Conservation (phyloP, 2,113 vertebrate species). For the Castor canadensis region DNA sequence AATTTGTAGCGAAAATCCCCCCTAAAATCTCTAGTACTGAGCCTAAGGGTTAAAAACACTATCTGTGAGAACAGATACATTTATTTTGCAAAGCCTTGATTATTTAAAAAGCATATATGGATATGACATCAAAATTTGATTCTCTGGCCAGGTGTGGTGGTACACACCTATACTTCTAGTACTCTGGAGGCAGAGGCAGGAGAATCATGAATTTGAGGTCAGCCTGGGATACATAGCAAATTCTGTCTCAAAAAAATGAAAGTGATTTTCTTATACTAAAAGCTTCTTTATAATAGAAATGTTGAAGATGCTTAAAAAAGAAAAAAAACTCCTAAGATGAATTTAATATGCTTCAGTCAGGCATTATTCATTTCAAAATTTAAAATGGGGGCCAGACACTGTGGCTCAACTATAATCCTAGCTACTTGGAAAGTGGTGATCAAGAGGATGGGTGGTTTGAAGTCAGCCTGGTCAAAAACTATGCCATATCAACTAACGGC, state of each 20-base stretch:
- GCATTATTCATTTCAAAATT: neutral
- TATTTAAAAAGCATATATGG: neutral
- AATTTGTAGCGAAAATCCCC: neutral
- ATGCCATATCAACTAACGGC: too few relatives aligned
- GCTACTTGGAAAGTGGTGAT: too few relatives aligned
- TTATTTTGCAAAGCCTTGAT: neutral
- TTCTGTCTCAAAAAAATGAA: too few relatives aligned
- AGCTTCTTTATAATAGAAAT: neutral
- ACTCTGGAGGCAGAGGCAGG: neutral
- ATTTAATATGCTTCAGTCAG: neutral
- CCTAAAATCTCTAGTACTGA: neutral
- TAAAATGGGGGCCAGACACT: neutral
- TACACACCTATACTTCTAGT: too few relatives aligned
- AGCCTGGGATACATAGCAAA: too few relatives aligned
- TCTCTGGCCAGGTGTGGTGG: neutral
- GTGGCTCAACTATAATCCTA: neutral
- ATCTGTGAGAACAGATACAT: neutral
- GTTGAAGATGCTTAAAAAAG: neutral
- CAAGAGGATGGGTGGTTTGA: too few relatives aligned
- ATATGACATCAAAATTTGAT: conserved; percentile 9
- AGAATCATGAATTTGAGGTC: neutral
- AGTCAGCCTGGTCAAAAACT: too few relatives aligned
- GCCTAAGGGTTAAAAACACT: neutral
- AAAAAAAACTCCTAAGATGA: neutral
- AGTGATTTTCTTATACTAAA: neutral